Evolutionary conservation across 1,140 invertebrate genomes (phyloP).

Genomic region (Hypsibius dujardini): DNA sequence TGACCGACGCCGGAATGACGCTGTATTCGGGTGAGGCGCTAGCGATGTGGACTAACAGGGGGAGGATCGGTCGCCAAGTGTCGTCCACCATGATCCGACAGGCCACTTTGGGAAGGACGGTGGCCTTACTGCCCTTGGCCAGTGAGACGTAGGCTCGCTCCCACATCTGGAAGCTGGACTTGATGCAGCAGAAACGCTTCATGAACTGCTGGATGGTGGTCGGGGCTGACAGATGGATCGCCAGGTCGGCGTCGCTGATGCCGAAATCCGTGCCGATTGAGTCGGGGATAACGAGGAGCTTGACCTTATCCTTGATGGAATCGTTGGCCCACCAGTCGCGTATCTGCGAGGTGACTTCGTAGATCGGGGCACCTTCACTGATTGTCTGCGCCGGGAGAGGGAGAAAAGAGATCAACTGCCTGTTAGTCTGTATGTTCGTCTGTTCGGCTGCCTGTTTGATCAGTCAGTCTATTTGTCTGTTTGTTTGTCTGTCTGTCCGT

Average conservation of each 20-base stretch:
- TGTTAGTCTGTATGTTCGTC: no score
- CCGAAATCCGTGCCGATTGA: background rate
- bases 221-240: background rate
- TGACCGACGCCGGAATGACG: background rate
- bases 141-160: background rate
- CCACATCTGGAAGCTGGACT: background rate
- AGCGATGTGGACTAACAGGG: background rate
- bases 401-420: background rate
- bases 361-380: background rate
- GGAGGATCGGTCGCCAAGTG: background rate
- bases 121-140: background rate
- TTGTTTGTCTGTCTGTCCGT: no score
- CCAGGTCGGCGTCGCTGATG: conserved; percentile 10
- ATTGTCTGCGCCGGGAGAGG: background rate
- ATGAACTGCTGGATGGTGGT: background rate
- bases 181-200: background rate
- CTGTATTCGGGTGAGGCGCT: background rate
- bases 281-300: conserved; percentile 2
- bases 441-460: no score
- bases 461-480: no score
- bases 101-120: background rate
- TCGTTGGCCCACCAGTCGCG: conserved; percentile 7
- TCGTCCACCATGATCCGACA: background rate
- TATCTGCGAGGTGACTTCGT: background rate
- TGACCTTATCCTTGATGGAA: background rate